Base-by-base conservation (phyloP, 92 coral and sea anemone genomes). In the Montipora capitata region DNA sequence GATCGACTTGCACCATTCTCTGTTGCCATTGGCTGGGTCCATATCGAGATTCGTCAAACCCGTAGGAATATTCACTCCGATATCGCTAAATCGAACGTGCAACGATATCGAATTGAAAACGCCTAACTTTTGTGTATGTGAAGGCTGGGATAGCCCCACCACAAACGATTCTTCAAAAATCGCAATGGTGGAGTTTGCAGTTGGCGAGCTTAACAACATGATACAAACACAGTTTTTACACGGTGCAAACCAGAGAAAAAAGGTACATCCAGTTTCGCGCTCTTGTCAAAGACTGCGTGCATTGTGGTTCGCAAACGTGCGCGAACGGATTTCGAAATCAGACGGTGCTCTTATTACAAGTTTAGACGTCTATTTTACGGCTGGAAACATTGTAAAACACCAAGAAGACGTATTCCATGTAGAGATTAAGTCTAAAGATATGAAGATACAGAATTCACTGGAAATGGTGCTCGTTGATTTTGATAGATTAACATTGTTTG, bases 111-210 rank as follows among this genome's bases (percentile, higher is more conserved):
- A 95, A 69, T 82, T 96, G n/a, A 87, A 90, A 39, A 85, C 92
- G 27, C 96, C 99, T 4, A 94, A 93, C 63, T 51, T 93, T 16
- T 96, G 99, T 73, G 96, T 96, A 38, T 96, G 99, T 66, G 91
- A 96, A 52, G 99, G 99, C 4, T 96, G 99, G 99, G 96, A 94
- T 57, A 89, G 90, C 15, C 95, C 98, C 12, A 89, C 93, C 3
- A 85, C 93, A 10, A 94, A 94, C 83, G 91, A 93, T n/a, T 75
- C 98, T 3, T 41, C 82, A 3, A 89, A 86, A 73, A 86, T 96
- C 12, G 93, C 98, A 12, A 59, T 90, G 38, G 98, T 88, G 4
- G 99, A 97, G 87, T 97, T 97, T 72, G 99, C 98, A 13, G 84
- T 94, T 52, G 99, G 99, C 3, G 76, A 95, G 63, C 85, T 97